phyloP scores from a whole-genome alignment of 2,797 vertebrate genomes.

The Eurystomus glaucurus region DNA sequence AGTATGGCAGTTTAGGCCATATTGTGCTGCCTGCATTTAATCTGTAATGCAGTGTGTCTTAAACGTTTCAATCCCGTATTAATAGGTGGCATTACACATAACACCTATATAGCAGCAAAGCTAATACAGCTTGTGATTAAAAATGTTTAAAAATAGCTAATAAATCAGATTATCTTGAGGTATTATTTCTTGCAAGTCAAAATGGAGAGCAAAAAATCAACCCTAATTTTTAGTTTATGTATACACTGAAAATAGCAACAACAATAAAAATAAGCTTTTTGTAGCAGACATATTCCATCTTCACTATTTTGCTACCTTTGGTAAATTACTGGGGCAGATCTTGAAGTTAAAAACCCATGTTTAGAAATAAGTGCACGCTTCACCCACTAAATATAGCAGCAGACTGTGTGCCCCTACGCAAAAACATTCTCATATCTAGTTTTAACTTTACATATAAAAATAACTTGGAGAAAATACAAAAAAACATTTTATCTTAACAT shows the following conservation, averaged over 20 bases:
- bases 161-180: conserved; percentile 97
- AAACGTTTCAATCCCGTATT: conserved; percentile 91
- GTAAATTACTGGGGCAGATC: conserved; percentile 95
- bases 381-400: conserved; percentile 93
- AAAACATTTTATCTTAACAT: conserved; percentile 95
- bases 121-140: conserved; percentile 98
- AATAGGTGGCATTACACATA: conserved; percentile 95
- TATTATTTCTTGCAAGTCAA: conserved; percentile 95
- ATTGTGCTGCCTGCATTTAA: conserved; percentile 93
- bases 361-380: conserved; percentile 96
- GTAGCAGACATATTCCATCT: conserved; percentile 92
- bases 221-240: conserved; percentile 89
- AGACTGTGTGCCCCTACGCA: conserved; percentile 94
- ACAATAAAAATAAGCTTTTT: conserved; percentile 91
- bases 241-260: conserved; percentile 92
- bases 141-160: conserved; percentile 95
- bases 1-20: conserved; percentile 90
- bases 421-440: conserved; percentile 96
- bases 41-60: conserved; percentile 88
- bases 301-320: conserved; percentile 98
- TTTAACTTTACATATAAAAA: conserved; percentile 99
- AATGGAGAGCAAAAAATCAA: conserved; percentile 92
- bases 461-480: conserved; percentile 97
- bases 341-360: conserved; percentile 92
- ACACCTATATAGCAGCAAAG: conserved; percentile 99